A percentile compares a stretch with the other conserved stretches of the same genome.
Conservation (phyloP, 2,113 vertebrate genomes). For the Osmerus mordax region DNA sequence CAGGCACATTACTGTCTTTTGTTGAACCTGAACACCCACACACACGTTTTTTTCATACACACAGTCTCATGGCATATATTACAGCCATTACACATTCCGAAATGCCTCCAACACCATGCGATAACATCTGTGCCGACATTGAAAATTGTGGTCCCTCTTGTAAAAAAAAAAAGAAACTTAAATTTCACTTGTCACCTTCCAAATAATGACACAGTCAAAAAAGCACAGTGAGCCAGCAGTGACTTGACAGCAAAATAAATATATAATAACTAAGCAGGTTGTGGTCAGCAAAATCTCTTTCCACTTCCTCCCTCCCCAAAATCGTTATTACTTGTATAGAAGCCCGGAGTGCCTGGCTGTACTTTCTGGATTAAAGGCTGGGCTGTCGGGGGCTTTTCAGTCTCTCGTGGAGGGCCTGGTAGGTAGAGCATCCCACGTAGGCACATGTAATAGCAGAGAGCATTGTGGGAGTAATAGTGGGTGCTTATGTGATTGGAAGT, state of each 20-base stretch:
- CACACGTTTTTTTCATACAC: constrained; percentile 21
- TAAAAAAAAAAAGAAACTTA: constrained; percentile 12
- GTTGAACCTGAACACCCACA: constrained; percentile 22
- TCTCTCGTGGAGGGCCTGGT: constrained; percentile 1
- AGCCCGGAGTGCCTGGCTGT: constrained; percentile 42
- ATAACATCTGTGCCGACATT: constrained; percentile 56
- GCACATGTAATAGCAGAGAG: constrained; percentile 11
- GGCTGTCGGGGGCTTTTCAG: constrained; percentile 7
- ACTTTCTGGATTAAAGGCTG: constrained; percentile 37
- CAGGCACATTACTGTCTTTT: constrained; percentile 28
- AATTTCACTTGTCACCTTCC: constrained; percentile 62
- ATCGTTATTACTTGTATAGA: constrained; percentile 27
- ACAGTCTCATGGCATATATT: constrained; percentile 21
- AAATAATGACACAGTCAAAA: constrained; percentile 64
- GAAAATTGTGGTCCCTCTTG: constrained; percentile 28
- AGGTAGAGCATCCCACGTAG: constrained; percentile 18
- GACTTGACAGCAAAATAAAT: constrained; percentile 61
- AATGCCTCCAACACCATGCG: constrained; percentile 51
- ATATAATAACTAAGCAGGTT: constrained; percentile 49
- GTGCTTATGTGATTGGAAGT: constrained; percentile 24
- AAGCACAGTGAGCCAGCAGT: constrained; percentile 40
- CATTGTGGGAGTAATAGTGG: constrained; percentile 29
- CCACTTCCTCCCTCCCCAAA: constrained; percentile 2
- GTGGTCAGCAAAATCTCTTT: constrained; percentile 56
- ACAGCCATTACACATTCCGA: constrained; percentile 54